Percentiles rank a stretch among this genome's conserved stretches.
These are phyloP conservation scores for Diplodus puntazzo DNA, from an alignment of 2,797 vertebrate species.

Conservation along the genomic window DNA sequence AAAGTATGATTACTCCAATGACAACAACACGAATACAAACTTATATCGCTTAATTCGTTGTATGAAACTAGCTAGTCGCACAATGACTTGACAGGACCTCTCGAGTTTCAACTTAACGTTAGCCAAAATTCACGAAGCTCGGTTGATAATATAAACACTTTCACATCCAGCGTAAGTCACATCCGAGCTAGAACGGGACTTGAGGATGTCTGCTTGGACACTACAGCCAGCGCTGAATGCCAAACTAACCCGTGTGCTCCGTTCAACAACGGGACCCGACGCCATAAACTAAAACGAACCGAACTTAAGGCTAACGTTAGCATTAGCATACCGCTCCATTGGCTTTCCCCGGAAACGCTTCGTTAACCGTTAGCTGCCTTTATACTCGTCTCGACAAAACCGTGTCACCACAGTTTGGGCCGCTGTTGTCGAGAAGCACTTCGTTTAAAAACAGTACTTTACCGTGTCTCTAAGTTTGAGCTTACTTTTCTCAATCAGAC, in stretches of 20 bases:
- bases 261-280: background rate
- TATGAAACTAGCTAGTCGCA: background rate
- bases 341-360: background rate
- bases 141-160: too few relatives aligned
- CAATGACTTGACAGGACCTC: too few relatives aligned
- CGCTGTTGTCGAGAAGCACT: background rate
- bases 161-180: background rate
- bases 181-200: background rate
- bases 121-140: too few relatives aligned
- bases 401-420: accelerated
- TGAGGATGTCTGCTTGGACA: background rate
- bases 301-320: constrained; percentile 13
- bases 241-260: background rate
- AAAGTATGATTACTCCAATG: background rate
- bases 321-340: constrained; percentile 6
- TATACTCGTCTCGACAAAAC: background rate
- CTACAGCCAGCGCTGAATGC: background rate
- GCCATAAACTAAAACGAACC: background rate
- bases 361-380: background rate
- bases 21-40: background rate
- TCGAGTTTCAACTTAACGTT: too few relatives aligned
- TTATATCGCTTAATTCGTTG: background rate
- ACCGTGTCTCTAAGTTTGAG: constrained; percentile 25
- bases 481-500: constrained; percentile 45
- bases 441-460: constrained; percentile 3